Percentiles rank a stretch among this genome's conserved stretches.
These are phyloP conservation scores for Machimus atricapillus DNA, from an alignment of 2,888 invertebrate species.

Conservation along the genomic window DNA sequence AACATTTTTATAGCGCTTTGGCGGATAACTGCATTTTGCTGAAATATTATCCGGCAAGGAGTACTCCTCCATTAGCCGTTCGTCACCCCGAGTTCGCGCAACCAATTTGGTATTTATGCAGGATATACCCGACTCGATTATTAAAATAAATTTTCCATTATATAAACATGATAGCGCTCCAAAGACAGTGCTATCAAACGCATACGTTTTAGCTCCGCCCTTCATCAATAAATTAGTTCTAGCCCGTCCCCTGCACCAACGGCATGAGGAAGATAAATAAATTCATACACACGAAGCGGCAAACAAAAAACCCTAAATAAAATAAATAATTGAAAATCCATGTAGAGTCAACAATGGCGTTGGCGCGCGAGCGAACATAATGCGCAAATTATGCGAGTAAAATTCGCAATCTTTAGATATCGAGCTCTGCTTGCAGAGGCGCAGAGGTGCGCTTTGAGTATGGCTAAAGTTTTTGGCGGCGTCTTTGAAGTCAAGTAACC, in stretches of 20 bases:
- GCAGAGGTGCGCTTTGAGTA: neutral
- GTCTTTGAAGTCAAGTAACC: constrained; percentile 19
- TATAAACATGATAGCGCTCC: neutral
- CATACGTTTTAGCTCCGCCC: constrained; percentile 15
- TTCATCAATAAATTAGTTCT: constrained; percentile 40
- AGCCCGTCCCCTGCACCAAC: constrained; percentile 10
- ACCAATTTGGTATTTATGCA: neutral
- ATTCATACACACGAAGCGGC: constrained; percentile 10
- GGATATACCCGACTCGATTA: neutral
- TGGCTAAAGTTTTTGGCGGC: constrained; percentile 32
- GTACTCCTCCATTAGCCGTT: neutral
- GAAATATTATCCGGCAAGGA: neutral
- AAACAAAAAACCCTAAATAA: constrained; percentile 17
- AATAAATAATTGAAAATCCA: constrained; percentile 40
- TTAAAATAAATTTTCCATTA: constrained; percentile 26
- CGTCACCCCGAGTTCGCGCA: constrained; percentile 9
- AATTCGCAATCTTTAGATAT: constrained; percentile 50
- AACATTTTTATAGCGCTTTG: neutral
- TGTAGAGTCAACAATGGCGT: constrained; percentile 46
- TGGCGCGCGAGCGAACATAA: constrained; percentile 57
- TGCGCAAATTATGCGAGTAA: constrained; percentile 62
- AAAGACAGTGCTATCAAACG: neutral
- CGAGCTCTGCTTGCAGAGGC: neutral
- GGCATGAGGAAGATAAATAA: neutral
- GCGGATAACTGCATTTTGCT: neutral